phyloP scores from a whole-genome alignment of 2,113 vertebrate species.

The Anthoscopus minutus region DNA sequence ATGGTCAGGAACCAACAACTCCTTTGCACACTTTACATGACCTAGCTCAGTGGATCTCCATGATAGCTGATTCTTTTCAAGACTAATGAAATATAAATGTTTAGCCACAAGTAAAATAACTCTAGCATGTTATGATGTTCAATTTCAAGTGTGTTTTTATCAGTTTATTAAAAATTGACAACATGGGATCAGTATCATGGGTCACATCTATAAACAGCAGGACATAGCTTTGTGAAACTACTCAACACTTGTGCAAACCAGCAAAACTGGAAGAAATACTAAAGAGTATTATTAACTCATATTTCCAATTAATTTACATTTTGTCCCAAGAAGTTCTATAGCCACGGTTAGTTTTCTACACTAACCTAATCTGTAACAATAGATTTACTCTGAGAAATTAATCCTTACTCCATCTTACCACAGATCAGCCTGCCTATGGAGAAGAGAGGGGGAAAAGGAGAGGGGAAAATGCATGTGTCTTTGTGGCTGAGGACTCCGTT shows the following conservation, averaged over 20 bases:
- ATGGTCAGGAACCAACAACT: background rate
- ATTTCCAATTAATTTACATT: background rate
- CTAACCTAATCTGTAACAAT: background rate
- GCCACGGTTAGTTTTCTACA: background rate
- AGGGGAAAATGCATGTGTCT: background rate
- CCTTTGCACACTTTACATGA: background rate
- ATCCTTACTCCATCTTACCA: background rate
- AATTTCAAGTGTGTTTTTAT: background rate
- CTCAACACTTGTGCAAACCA: background rate
- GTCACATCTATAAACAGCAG: background rate
- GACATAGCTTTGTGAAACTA: background rate
- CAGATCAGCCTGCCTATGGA: background rate
- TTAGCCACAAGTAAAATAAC: background rate
- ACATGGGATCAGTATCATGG: rapidly evolving
- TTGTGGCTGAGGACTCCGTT: background rate
- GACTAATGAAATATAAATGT: background rate
- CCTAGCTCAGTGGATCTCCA: background rate
- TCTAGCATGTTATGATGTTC: background rate
- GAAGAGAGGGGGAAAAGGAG: background rate
- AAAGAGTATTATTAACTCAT: background rate
- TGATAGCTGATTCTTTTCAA: background rate
- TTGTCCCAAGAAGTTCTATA: background rate
- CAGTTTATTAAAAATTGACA: background rate
- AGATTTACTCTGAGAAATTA: background rate
- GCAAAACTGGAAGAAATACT: too few species aligned